These are phyloP conservation scores for Amphiprion percula DNA, from an alignment of 2,113 vertebrate species.

Conservation along the genomic window DNA sequence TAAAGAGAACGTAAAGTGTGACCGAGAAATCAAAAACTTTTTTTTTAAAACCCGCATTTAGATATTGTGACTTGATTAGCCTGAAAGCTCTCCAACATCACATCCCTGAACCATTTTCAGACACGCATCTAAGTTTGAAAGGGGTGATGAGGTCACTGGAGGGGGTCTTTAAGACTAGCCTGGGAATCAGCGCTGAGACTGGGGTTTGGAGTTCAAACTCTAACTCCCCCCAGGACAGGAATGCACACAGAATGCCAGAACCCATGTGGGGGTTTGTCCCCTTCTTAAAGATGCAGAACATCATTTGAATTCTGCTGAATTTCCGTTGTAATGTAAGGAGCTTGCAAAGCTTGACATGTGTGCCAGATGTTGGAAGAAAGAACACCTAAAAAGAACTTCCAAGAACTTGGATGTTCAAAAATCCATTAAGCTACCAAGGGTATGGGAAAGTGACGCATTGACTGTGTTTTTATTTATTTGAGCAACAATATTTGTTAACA, in stretches of 20 bases:
- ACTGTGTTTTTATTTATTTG: slow-evolving; percentile 5
- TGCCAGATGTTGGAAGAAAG: background rate
- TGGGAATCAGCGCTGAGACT: slow-evolving; percentile 72
- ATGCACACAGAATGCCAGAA: slow-evolving; percentile 72
- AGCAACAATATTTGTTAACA: background rate
- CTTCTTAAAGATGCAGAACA: slow-evolving; percentile 66
- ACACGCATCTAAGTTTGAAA: slow-evolving; percentile 55
- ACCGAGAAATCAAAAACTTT: background rate
- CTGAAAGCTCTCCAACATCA: slow-evolving; percentile 37
- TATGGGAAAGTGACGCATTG: background rate
- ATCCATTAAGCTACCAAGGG: too few relatives aligned
- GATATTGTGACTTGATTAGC: background rate
- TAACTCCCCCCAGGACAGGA: slow-evolving; percentile 60
- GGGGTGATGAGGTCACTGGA: slow-evolving; percentile 74
- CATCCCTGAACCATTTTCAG: slow-evolving; percentile 40
- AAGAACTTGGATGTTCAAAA: too few relatives aligned
- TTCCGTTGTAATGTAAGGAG: background rate
- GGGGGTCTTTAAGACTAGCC: slow-evolving; percentile 72
- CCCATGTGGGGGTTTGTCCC: slow-evolving; percentile 44
- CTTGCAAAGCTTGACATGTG: background rate
- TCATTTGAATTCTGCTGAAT: slow-evolving; percentile 12
- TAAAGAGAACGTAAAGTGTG: background rate
- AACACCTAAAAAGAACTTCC: too few relatives aligned
- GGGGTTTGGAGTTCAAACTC: slow-evolving; percentile 62
- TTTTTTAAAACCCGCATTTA: too few relatives aligned